phyloP scores from a whole-genome alignment of 1,140 invertebrate genomes.

The Phenacoccus solenopsis region DNA sequence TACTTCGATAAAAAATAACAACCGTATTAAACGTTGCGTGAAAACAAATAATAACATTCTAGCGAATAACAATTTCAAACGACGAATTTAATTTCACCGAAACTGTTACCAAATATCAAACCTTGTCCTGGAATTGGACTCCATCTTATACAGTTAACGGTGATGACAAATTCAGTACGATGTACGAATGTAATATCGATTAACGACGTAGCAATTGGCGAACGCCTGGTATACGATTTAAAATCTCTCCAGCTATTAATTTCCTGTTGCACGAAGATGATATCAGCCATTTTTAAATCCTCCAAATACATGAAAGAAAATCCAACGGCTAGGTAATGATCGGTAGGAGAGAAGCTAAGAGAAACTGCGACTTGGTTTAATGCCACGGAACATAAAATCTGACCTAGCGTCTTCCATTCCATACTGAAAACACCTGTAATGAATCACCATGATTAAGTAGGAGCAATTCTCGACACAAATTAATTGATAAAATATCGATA shows the following conservation, averaged over 20 bases:
- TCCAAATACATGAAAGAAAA: conserved; percentile 48
- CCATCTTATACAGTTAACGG: conserved; percentile 74
- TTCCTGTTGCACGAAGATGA: conserved; percentile 48
- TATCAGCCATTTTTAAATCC: conserved; percentile 36
- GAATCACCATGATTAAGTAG: not conserved
- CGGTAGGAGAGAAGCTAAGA: conserved; percentile 64
- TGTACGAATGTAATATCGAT: conserved; percentile 46
- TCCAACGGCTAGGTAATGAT: conserved; percentile 63
- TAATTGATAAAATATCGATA: too few relatives aligned
- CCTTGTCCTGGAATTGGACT: conserved; percentile 66
- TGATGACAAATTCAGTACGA: conserved; percentile 44
- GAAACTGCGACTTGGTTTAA: conserved; percentile 68
- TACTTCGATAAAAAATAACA: too few relatives aligned
- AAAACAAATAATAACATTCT: too few relatives aligned
- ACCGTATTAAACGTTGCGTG: too few relatives aligned
- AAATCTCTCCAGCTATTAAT: conserved; percentile 31
- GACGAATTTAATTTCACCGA: conserved; percentile 62
- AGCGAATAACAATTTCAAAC: too few relatives aligned
- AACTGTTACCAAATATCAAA: conserved; percentile 72
- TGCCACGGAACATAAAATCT: conserved; percentile 59
- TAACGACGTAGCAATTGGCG: conserved; percentile 36
- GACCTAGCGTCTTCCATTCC: conserved; percentile 53
- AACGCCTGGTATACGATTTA: conserved; percentile 18
- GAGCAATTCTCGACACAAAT: too few relatives aligned
- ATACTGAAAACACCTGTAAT: conserved; percentile 61